phyloP scores from a whole-genome alignment of 2,888 invertebrate genomes.

The Orthonevra nobilis region DNA sequence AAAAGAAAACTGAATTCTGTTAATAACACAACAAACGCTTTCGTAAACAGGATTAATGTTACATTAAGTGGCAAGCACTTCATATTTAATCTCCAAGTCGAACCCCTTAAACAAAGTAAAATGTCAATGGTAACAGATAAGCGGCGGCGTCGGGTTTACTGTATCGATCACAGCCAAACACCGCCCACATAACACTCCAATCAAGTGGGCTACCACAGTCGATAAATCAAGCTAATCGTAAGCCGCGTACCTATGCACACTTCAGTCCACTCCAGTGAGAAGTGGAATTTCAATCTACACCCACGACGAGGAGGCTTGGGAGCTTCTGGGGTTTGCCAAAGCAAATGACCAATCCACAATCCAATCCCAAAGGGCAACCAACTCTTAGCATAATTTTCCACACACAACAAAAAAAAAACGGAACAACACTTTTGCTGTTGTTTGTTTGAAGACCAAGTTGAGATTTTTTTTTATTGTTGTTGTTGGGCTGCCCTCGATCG shows the following conservation, averaged over 20 bases:
- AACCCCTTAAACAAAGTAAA: conserved; percentile 27
- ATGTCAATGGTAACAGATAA: conserved; percentile 27
- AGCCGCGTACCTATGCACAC: conserved; percentile 25
- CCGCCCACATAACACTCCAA: conserved; percentile 4
- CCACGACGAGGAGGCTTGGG: background rate
- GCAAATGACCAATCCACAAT: conserved; percentile 36
- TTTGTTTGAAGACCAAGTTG: background rate
- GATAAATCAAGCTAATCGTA: conserved; percentile 60
- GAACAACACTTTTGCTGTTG: background rate
- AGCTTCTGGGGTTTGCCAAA: conserved; percentile 42
- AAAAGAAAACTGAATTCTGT: too few species aligned
- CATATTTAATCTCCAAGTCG: background rate
- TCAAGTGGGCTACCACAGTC: conserved; percentile 24
- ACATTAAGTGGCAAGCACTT: conserved; percentile 39
- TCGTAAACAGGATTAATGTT: conserved; percentile 38
- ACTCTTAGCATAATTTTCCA: conserved; percentile 10
- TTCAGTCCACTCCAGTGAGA: background rate
- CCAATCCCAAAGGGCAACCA: conserved; percentile 6
- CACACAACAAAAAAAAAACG: too few species aligned
- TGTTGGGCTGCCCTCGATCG: conserved; percentile 38
- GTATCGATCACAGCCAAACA: conserved; percentile 32
- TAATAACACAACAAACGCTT: too few species aligned
- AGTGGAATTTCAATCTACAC: conserved; percentile 12
- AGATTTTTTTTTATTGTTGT: conserved; percentile 34
- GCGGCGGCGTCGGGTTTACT: background rate